Evolutionary conservation across 2,113 vertebrate species (phyloP), one percentile per base, ranked within the genome.

Genomic region (human): DNA sequence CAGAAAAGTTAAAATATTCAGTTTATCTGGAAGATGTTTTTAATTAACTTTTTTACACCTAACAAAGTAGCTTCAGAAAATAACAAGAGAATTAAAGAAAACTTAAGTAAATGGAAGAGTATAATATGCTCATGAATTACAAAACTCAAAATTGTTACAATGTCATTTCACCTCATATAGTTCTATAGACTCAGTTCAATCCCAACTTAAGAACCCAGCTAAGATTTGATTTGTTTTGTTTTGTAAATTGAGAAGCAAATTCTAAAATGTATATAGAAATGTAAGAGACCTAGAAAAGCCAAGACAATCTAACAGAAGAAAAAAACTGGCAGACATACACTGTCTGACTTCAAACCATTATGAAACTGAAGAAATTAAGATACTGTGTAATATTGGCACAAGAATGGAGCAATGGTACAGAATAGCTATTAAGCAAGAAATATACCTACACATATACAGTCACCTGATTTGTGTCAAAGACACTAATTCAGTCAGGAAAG

Each of bases 351-450:
- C 11, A 87, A 86, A 50, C 66, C 9, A 14, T 35, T 91, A 72
- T 43, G 61, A 83, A 96, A 83, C 14, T 59, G 30, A 89, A 84
- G 68, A 94, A 90, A 88, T 52, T 64, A 78, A 91, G 43, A 89
- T 27, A 89, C 18, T 64, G 27, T 59, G 48, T 79, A 76, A 86
- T 20, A 91, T 30, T 18, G n/a, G 25, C 35, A 45, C 23, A 83
- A 68, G 25, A 91, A 68, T 48, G 87, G 8, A 82, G 3, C 86
- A 79, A 45, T 45, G 64, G 9, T 73, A 89, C 22, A 61, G 40
- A 85, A 64, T 14, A 6, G 27, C 78, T 27, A 83, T 9, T 64
- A 25, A 81, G 45, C 7, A 68, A 89, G 23, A 89, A 87, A 87
- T 11, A 81, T 23, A 81, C 40, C 18, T 55, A 50, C 7, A 80